Conservation (phyloP, 2,113 vertebrate species). For the Turnix velox region DNA sequence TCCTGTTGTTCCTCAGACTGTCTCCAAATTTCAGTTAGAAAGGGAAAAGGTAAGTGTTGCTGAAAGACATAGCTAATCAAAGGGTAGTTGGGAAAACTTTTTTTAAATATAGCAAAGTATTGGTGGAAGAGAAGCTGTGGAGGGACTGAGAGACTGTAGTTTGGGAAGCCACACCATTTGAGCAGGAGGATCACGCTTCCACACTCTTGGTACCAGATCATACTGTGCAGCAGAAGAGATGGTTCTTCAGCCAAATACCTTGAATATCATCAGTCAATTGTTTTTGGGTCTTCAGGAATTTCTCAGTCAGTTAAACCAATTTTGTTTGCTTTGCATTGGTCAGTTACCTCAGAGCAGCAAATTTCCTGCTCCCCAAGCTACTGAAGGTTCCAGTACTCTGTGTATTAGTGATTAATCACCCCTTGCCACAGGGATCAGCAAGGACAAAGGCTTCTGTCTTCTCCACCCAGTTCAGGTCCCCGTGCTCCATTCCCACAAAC, state of each 20-base stretch:
- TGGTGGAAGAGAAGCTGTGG: neutral
- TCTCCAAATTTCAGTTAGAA: neutral
- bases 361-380: neutral
- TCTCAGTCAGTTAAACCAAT: neutral
- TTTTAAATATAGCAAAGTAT: neutral
- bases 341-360: neutral
- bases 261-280: neutral
- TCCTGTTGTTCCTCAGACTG: neutral
- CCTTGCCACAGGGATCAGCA: neutral
- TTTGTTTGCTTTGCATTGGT: neutral
- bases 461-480: neutral
- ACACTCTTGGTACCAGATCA: neutral
- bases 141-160: neutral
- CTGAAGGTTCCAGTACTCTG: neutral
- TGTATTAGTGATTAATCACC: neutral
- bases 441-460: neutral
- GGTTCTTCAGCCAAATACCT: neutral
- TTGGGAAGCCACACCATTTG: neutral
- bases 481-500: rapidly evolving
- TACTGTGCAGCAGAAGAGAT: neutral
- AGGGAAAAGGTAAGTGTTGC: neutral
- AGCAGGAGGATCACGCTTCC: neutral
- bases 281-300: neutral
- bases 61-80: neutral
- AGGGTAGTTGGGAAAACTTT: neutral